Conservation (phyloP, 2,797 vertebrate genomes). For the Iguana delicatissima region DNA sequence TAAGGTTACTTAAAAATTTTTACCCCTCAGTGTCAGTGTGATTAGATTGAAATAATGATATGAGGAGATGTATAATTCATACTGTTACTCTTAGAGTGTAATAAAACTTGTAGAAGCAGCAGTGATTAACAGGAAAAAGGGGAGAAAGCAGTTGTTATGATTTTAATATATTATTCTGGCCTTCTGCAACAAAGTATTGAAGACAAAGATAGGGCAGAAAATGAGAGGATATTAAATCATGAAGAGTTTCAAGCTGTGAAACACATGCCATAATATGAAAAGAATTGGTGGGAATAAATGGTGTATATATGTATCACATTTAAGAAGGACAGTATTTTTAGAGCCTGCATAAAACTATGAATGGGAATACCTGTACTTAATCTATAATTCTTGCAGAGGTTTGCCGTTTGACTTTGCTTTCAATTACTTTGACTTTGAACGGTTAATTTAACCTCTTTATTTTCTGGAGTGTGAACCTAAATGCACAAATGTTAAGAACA, state of each 20-base stretch:
- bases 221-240: constrained; percentile 13
- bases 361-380: neutral
- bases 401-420: constrained; percentile 27
- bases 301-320: constrained; percentile 31
- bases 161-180: constrained; percentile 56
- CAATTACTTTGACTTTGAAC: constrained; percentile 30
- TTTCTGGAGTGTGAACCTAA: constrained; percentile 19
- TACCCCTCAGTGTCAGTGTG: constrained; percentile 68
- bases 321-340: constrained; percentile 24
- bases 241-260: constrained; percentile 28
- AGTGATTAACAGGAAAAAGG: constrained; percentile 62
- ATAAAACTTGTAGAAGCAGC: constrained; percentile 59
- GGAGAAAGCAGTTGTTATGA: constrained; percentile 47
- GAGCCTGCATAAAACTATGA: constrained; percentile 9
- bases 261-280: constrained; percentile 6
- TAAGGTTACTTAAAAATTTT: too few species aligned
- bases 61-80: constrained; percentile 67
- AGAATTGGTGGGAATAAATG: constrained; percentile 37
- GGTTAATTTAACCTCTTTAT: constrained; percentile 31
- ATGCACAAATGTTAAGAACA: constrained; percentile 5
- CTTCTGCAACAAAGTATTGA: constrained; percentile 48
- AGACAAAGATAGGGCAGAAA: constrained; percentile 37
- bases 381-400: neutral
- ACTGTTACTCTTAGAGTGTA: constrained; percentile 47
- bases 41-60: constrained; percentile 60